Conservation (phyloP, 2,888 invertebrate species). For the Clusia tigrina region DNA sequence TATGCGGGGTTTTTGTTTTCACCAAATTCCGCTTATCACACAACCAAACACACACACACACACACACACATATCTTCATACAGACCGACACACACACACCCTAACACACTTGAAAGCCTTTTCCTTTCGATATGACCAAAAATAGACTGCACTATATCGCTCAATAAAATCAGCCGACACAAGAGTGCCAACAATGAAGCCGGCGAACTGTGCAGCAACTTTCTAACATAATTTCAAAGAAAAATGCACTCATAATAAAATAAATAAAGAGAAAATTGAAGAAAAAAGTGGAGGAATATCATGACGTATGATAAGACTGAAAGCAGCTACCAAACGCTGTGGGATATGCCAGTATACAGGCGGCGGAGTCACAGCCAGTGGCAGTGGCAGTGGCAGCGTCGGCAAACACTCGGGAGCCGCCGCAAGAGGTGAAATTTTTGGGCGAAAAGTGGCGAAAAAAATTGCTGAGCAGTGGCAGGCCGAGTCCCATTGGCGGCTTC, state of each 20-base stretch:
- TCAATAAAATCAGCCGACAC: background rate
- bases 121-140: background rate
- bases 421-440: conserved; percentile 5
- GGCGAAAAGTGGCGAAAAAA: background rate
- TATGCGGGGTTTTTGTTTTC: too few species aligned
- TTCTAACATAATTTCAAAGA: conserved; percentile 8
- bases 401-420: background rate
- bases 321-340: conserved; percentile 6
- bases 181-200: background rate
- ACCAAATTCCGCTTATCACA: too few species aligned
- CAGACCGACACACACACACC: background rate
- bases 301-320: background rate
- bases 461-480: background rate
- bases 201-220: conserved; percentile 1
- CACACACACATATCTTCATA: too few species aligned
- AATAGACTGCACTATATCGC: background rate
- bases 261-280: too few species aligned
- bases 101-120: background rate
- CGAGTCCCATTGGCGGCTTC: background rate
- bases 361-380: background rate
- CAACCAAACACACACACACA: too few species aligned
- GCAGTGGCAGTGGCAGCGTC: background rate
- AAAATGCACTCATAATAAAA: background rate
- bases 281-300: background rate
- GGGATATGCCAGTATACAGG: background rate